Conservation (phyloP, 1,140 invertebrate species). For the Plectrocnemia conspersa region DNA sequence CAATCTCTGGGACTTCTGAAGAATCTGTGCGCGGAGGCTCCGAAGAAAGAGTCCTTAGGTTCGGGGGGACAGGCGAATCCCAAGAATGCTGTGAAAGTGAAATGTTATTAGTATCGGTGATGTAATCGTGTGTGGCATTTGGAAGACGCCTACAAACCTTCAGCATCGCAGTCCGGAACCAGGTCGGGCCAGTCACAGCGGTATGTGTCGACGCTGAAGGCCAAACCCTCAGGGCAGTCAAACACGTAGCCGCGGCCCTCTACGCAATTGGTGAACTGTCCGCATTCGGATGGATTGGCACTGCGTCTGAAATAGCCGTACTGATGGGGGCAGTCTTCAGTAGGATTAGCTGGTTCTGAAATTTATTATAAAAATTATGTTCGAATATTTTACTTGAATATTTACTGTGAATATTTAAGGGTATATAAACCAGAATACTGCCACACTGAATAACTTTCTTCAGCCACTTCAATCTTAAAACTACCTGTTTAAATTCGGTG, state of each 20-base stretch:
- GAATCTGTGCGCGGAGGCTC: slow-evolving; percentile 52
- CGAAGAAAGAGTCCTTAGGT: slow-evolving; percentile 40
- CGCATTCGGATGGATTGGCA: slow-evolving; percentile 64
- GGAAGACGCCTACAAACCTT: slow-evolving; percentile 52
- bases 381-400: too few relatives aligned
- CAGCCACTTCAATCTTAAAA: too few relatives aligned
- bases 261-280: slow-evolving; percentile 80
- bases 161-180: slow-evolving; percentile 69
- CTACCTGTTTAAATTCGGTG: too few relatives aligned
- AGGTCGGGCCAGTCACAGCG: slow-evolving; percentile 85
- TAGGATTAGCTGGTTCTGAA: slow-evolving; percentile 54
- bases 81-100: slow-evolving; percentile 56
- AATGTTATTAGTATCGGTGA: slow-evolving; percentile 3
- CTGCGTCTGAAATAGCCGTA: slow-evolving; percentile 77
- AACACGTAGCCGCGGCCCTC: slow-evolving; percentile 62
- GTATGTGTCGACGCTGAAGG: slow-evolving; percentile 71
- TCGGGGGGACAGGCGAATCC: slow-evolving; percentile 62
- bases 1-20: slow-evolving; percentile 64
- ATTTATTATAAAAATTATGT: slow-evolving; percentile 7
- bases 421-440: too few relatives aligned
- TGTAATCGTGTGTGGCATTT: neutral
- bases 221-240: slow-evolving; percentile 77
- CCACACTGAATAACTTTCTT: too few relatives aligned
- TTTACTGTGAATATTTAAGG: too few relatives aligned
- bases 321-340: slow-evolving; percentile 76